Evolutionary conservation across 2,888 invertebrate genomes (phyloP), one percentile per base, ranked within the genome.

Genomic region (Tinea pellionella): DNA sequence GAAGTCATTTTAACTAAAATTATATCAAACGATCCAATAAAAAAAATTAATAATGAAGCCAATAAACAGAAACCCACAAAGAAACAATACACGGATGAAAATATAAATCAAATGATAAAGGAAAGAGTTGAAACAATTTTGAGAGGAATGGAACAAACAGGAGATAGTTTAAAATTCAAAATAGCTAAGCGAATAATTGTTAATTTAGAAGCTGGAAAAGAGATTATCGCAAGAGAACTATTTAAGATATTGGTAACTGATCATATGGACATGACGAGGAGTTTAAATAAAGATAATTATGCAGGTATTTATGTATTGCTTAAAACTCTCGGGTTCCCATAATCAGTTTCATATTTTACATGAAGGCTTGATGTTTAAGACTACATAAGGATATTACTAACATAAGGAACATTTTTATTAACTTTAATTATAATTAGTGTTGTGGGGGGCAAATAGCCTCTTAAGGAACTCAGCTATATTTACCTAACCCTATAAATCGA

Each of bases 201-300:
- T 6, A 72, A 76, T 63, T 67, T 86, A 59, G 73, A 77, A n/a
- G 65, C 43, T 24, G 81, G 80, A 0, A 78, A 80, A 63, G 62
- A 68, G 61, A 65, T 64, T 41, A 63, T 84, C 11, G 86, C 84
- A 0, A 74, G 73, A 61, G 79, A 85, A 61, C 61, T 86, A 18
- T 86, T 74, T 53, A 78, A 74, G 63, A 65, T 77, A 16, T 75
- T 85, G 59, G 62, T 74, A 0, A 8, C 18, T 4, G 32, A 57
- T 29, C 16, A 24, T 24, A 24, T 6, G 6, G 6, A 24, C 6
- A 6, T 24, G 24, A 3, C 24, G 6, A 24, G 3, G 6, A 24
- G n/a, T n/a, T n/a, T n/a, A n/a, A n/a, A n/a, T n/a, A n/a, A n/a
- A n/a, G n/a, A n/a, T n/a, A n/a, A n/a, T n/a, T n/a, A n/a, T n/a